Conservation (phyloP, 2,113 vertebrate genomes). For the Cnemophilus loriae region DNA sequence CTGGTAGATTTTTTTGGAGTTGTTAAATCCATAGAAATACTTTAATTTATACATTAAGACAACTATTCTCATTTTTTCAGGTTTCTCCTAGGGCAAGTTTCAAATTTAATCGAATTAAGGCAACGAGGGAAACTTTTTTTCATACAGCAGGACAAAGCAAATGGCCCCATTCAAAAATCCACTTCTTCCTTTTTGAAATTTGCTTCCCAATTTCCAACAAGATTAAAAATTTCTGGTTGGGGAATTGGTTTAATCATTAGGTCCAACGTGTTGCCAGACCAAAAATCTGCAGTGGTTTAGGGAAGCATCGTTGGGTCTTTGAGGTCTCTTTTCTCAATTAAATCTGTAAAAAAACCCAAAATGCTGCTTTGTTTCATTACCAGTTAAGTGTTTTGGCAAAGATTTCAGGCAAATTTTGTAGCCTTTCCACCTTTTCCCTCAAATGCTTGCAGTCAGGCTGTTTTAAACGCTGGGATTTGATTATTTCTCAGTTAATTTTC, state of each 20-base stretch:
- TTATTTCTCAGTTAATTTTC: background rate
- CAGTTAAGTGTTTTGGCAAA: background rate
- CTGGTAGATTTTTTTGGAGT: background rate
- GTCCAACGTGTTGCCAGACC: background rate
- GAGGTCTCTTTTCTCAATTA: background rate
- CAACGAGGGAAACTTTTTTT: background rate
- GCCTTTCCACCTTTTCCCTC: background rate
- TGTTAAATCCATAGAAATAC: background rate
- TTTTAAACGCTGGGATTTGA: background rate
- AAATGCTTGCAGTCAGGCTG: background rate
- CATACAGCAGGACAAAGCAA: background rate
- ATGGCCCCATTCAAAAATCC: background rate
- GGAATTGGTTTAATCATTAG: background rate
- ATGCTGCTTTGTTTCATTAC: conserved; percentile 2
- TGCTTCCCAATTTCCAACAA: background rate
- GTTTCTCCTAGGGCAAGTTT: background rate
- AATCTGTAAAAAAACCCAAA: background rate
- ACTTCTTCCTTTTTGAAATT: background rate
- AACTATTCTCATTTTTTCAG: background rate
- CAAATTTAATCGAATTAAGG: background rate
- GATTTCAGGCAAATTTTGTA: background rate
- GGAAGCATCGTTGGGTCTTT: background rate
- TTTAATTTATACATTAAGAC: background rate
- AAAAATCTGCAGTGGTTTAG: background rate
- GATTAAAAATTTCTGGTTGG: background rate